Conservation (phyloP, 1,140 invertebrate species). For the Ectropis grisescens region DNA sequence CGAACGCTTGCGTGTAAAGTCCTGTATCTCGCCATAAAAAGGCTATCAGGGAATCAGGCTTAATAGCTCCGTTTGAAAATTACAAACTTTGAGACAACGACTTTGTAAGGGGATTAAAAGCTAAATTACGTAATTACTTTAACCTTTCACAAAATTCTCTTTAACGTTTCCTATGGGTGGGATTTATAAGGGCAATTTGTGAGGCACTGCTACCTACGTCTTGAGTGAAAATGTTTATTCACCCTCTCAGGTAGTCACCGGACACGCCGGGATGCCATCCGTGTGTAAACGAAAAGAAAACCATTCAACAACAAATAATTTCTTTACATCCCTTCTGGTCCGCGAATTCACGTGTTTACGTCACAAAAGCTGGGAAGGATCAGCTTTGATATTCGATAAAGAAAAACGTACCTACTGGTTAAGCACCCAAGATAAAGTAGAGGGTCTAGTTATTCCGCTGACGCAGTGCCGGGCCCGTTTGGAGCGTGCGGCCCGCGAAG, state of each 20-base stretch:
- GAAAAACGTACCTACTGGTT: slow-evolving; percentile 26
- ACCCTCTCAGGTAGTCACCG: too few relatives aligned
- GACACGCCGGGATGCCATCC: too few relatives aligned
- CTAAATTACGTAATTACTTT: slow-evolving; percentile 13
- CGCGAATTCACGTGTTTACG: slow-evolving; percentile 12
- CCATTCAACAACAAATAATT: too few relatives aligned
- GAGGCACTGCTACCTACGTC: too few relatives aligned
- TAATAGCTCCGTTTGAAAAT: slow-evolving; percentile 7
- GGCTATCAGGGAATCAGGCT: neutral
- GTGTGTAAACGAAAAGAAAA: too few relatives aligned
- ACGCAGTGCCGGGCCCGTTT: slow-evolving; percentile 23
- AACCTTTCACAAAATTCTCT: slow-evolving; percentile 8
- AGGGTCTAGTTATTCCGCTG: slow-evolving; percentile 39
- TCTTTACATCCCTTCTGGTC: too few relatives aligned
- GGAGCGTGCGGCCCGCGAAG: slow-evolving; percentile 26
- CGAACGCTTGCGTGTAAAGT: too few relatives aligned
- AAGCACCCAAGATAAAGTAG: slow-evolving; percentile 32
- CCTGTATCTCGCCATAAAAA: too few relatives aligned
- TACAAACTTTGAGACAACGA: slow-evolving; percentile 11
- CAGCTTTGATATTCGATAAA: slow-evolving; percentile 22
- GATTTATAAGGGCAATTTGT: too few relatives aligned
- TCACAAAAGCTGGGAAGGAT: slow-evolving; percentile 7
- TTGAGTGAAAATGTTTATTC: too few relatives aligned
- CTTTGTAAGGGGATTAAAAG: slow-evolving; percentile 13
- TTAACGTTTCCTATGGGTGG: neutral